These are phyloP conservation scores for Neoaliturus tenellus DNA, from an alignment of 2,888 invertebrate species.

Conservation along the genomic window DNA sequence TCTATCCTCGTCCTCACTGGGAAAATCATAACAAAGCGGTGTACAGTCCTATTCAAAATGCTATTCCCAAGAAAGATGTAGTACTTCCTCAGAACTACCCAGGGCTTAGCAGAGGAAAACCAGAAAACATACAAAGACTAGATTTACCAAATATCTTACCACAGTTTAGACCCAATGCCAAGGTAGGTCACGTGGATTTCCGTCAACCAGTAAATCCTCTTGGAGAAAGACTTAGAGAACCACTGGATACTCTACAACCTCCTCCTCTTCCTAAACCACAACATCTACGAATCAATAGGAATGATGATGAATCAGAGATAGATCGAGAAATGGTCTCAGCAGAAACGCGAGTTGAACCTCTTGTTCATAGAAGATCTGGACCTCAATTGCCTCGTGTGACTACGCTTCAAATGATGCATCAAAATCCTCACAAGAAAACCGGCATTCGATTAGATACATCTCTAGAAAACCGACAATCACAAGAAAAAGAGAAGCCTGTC, in stretches of 20 bases:
- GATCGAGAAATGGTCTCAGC: slow-evolving; percentile 41
- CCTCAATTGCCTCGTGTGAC: slow-evolving; percentile 74
- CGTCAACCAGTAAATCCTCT: slow-evolving; percentile 64
- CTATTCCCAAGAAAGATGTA: slow-evolving; percentile 56
- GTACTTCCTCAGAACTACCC: slow-evolving; percentile 54
- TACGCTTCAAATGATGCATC: slow-evolving; percentile 82
- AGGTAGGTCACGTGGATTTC: slow-evolving; percentile 65
- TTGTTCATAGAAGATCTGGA: slow-evolving; percentile 63
- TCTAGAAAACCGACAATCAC: slow-evolving; percentile 46
- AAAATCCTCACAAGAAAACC: slow-evolving; percentile 66
- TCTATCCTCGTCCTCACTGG: slow-evolving; percentile 73
- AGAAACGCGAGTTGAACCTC: slow-evolving; percentile 42
- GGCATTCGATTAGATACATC: slow-evolving; percentile 55
- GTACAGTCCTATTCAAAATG: slow-evolving; percentile 55
- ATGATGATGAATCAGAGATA: slow-evolving; percentile 62
- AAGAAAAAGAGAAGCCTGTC: slow-evolving; percentile 72
- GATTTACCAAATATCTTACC: slow-evolving; percentile 81
- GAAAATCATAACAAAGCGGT: slow-evolving; percentile 70
- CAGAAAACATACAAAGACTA: slow-evolving; percentile 62
- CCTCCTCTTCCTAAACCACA: slow-evolving; percentile 71
- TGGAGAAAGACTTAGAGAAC: slow-evolving; percentile 62
- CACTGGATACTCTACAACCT: slow-evolving; percentile 73
- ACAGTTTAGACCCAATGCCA: slow-evolving; percentile 82
- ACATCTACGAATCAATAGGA: slow-evolving; percentile 63
- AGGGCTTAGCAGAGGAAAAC: slow-evolving; percentile 58